Evolutionary conservation across 2,797 vertebrate species (phyloP), one percentile per base, ranked within the genome.

Genomic region (Bryconaethiops microstoma): DNA sequence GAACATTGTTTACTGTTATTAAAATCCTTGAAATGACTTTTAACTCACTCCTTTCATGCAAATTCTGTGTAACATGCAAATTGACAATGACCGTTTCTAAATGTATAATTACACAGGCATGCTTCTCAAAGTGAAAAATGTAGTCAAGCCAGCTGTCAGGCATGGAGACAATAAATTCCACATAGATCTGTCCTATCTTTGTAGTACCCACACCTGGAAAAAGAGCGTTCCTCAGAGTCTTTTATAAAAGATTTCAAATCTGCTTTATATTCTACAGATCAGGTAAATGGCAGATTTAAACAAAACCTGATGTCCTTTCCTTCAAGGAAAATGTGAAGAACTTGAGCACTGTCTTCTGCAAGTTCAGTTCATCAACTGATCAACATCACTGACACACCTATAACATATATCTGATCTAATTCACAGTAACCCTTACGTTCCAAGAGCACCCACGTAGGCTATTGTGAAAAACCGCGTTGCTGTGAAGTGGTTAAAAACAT

Each of bases 111-210:
- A 59, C 55, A 68, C 17, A 68, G 42, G 21, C 42, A 69, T 42
- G 12, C 2, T 10, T 1, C 25, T 40, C 39, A 25, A 12, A 39
- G 25, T 35, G 42, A 55, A 59, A 84, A 73, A 84, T 83, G 73
- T 7, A 0, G 75, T 39, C 52, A 7, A 35, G 57, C 71, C 55
- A 72, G 39, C 67, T 76, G 67, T 79, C 80, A 78, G 70, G n/a
- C 62, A 74, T 2, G 0, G 55, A 55, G 7, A 23, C 1, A 42
- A 25, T 64, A 52, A 74, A 77, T 79, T 77, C 52, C 79, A 74
- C n/a, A 54, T 2, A 69, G n/a, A 21, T 54, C 25, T 54, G 35
- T 57, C 21, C n/a, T 35, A 6, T 55, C 54, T 69, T 52, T n/a
- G 29, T 7, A 64, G 4, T 21, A 40, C 19, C 35, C 60, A 55